Conservation (phyloP, 2,888 invertebrate species). For the Lasius fuliginosus region DNA sequence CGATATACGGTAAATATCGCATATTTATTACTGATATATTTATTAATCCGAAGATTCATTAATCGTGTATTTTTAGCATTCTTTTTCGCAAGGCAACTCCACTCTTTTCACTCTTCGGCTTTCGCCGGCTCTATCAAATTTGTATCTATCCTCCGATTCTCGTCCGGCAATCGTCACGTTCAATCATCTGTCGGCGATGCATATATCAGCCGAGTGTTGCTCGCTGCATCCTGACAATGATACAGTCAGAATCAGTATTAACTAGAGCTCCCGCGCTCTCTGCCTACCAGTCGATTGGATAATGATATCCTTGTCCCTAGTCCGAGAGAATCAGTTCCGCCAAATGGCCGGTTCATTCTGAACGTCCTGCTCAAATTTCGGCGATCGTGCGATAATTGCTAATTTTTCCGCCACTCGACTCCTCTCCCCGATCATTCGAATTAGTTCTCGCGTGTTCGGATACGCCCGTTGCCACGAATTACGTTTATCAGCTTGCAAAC, state of each 20-base stretch:
- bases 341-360: constrained; percentile 48
- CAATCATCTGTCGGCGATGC: constrained; percentile 66
- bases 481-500: constrained; percentile 40
- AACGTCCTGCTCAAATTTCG: constrained; percentile 26
- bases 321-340: constrained; percentile 58
- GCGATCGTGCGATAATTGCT: constrained; percentile 40
- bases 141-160: constrained; percentile 24
- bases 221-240: constrained; percentile 66
- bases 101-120: constrained; percentile 8
- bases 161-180: constrained; percentile 65
- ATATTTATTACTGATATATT: neutral
- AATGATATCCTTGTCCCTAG: constrained; percentile 63
- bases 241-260: constrained; percentile 56
- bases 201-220: constrained; percentile 63
- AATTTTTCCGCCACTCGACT: constrained; percentile 51
- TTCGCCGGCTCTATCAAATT: constrained; percentile 16
- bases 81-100: neutral
- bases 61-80: neutral
- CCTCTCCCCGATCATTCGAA: constrained; percentile 29
- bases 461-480: constrained; percentile 17
- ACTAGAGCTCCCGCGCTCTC: neutral
- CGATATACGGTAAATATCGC: neutral
- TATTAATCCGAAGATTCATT: neutral
- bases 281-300: constrained; percentile 68
- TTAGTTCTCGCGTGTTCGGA: constrained; percentile 41